phyloP scores from a whole-genome alignment of 2,797 vertebrate species.

The Stomatorhinus walkeri region DNA sequence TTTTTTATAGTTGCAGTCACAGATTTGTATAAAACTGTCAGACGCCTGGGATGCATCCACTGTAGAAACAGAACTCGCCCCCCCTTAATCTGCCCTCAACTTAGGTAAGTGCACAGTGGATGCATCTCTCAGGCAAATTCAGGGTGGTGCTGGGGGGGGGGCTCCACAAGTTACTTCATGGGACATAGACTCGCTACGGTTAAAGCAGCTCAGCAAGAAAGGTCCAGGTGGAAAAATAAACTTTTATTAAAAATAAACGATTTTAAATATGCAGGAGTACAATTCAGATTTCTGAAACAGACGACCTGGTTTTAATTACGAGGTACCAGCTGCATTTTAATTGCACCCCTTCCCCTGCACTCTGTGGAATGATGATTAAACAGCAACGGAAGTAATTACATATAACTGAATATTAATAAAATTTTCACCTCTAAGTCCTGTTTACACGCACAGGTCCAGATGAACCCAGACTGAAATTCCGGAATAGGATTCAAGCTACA shows the following conservation, averaged over 20 bases:
- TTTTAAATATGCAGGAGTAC: neutral
- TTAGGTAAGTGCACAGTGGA: neutral
- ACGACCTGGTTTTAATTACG: neutral
- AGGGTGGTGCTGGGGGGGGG: neutral
- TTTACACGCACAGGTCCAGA: neutral
- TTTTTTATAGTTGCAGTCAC: neutral
- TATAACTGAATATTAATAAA: neutral
- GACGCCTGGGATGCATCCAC: constrained; percentile 60
- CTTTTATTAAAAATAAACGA: neutral
- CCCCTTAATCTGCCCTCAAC: neutral
- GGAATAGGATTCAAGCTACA: neutral
- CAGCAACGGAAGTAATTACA: neutral
- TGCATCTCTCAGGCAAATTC: neutral
- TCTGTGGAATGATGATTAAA: neutral
- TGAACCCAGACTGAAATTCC: neutral
- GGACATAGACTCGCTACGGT: neutral
- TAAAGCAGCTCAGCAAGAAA: neutral
- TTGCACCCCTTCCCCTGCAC: neutral
- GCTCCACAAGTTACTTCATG: neutral
- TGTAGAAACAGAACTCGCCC: constrained; percentile 51
- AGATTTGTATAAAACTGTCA: constrained; percentile 34
- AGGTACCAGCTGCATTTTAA: neutral
- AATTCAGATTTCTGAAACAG: neutral
- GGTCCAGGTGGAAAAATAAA: neutral
- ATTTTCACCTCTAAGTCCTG: neutral